Conservation (phyloP, 92 coral and sea anemone genomes). For the Siderastrea siderea region DNA sequence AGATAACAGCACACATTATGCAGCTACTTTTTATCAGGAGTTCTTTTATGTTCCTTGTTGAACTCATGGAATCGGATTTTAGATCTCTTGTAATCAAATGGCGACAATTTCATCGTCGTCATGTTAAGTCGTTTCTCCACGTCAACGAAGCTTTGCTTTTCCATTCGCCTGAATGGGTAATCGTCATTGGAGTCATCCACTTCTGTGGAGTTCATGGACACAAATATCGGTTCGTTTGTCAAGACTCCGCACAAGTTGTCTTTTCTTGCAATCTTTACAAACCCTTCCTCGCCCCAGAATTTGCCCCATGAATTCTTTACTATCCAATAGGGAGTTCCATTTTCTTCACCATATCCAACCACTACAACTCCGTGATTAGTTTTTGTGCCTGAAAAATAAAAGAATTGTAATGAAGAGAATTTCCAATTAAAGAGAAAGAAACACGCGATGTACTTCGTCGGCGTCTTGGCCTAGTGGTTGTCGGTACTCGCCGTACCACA, state of each 20-base stretch:
- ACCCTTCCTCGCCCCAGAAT: constrained; percentile 94
- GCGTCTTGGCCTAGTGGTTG: too few relatives aligned
- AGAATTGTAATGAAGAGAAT: not conserved
- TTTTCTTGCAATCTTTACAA: constrained; percentile 75
- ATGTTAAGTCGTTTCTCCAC: constrained; percentile 55
- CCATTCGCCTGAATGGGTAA: constrained; percentile 84
- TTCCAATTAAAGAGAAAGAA: too few relatives aligned
- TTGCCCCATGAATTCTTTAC: constrained; percentile 97
- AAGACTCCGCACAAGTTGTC: constrained; percentile 91
- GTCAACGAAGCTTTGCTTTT: constrained; percentile 51
- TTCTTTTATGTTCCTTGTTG: not conserved
- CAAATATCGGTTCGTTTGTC: constrained; percentile 87
- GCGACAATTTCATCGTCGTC: constrained; percentile 73
- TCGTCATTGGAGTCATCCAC: constrained; percentile 25
- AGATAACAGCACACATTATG: too few relatives aligned
- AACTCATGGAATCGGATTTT: constrained; percentile 31
- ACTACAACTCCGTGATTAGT: constrained; percentile 88
- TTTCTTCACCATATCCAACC: constrained; percentile 88
- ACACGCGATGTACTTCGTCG: too few relatives aligned
- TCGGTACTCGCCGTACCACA: too few relatives aligned
- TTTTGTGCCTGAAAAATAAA: constrained; percentile 53
- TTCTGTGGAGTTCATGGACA: constrained; percentile 64
- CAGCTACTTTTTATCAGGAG: not conserved
- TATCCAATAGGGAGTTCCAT: constrained; percentile 82
- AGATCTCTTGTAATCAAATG: constrained; percentile 91